These are phyloP conservation scores for Nemotelus pantherinus DNA, from an alignment of 2,888 invertebrate genomes.

Conservation along the genomic window DNA sequence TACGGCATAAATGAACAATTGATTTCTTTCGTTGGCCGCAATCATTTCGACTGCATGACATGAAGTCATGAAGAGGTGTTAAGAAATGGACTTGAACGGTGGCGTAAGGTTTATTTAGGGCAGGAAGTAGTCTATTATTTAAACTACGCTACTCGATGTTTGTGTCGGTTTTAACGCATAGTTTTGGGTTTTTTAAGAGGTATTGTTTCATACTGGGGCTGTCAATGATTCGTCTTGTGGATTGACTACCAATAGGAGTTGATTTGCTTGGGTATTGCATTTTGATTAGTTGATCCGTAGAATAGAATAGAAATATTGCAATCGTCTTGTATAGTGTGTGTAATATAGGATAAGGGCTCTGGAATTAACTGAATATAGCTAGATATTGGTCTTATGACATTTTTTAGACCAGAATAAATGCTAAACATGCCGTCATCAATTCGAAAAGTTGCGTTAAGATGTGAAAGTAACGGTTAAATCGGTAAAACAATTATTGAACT, in stretches of 20 bases:
- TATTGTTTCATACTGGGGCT: not conserved
- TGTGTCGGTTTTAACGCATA: slow-evolving; percentile 23
- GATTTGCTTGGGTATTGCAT: not conserved
- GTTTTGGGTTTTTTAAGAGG: slow-evolving; percentile 8
- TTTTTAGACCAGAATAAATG: no score
- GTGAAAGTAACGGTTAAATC: no score
- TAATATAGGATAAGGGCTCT: no score
- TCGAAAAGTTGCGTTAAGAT: no score
- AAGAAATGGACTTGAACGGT: slow-evolving; percentile 1
- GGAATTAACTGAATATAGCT: no score
- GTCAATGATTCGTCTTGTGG: slow-evolving; percentile 21
- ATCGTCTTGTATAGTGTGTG: no score
- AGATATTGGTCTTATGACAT: no score
- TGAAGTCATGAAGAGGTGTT: slow-evolving; percentile 12
- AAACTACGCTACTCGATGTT: slow-evolving; percentile 14
- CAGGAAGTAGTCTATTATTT: slow-evolving; percentile 26
- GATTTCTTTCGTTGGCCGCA: slow-evolving; percentile 11
- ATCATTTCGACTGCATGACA: slow-evolving; percentile 24
- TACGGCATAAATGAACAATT: slow-evolving; percentile 20
- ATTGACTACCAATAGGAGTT: slow-evolving; percentile 27
- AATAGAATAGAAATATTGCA: no score
- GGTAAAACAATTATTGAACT: no score
- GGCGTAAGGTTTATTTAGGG: not conserved
- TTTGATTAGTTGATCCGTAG: no score
- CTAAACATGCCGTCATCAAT: no score